A percentile compares a stretch with the other conserved stretches of the same genome.
Evolutionary conservation across 2,888 invertebrate species (phyloP).

Genomic region (Magallana nippona): DNA sequence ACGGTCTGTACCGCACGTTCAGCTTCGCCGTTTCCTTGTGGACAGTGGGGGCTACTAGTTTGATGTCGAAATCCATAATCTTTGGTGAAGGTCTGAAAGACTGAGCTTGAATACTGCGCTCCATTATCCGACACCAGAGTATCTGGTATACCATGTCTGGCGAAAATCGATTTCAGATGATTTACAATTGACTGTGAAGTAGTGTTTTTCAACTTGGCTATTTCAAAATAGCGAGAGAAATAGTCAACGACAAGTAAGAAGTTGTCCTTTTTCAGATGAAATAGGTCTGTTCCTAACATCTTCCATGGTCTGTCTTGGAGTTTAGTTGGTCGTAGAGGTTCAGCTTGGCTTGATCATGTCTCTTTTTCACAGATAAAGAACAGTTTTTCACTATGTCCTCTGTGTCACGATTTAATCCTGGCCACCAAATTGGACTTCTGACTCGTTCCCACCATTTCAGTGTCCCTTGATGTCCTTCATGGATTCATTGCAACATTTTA

Average conservation of each 20-base stretch:
- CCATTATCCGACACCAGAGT: slow-evolving; percentile 14
- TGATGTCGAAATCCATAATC: slow-evolving; percentile 25
- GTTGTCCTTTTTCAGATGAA: slow-evolving; percentile 52
- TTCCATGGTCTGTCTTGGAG: slow-evolving; percentile 62
- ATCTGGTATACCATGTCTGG: slow-evolving; percentile 11
- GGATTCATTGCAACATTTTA: slow-evolving; percentile 53
- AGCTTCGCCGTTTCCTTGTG: slow-evolving; percentile 37
- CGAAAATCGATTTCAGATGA: neutral
- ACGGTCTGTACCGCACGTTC: slow-evolving; percentile 19
- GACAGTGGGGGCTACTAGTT: slow-evolving; percentile 25
- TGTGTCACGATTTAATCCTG: slow-evolving; percentile 48
- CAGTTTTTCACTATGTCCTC: slow-evolving; percentile 54
- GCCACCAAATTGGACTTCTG: slow-evolving; percentile 55
- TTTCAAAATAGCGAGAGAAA: neutral
- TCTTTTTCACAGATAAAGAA: slow-evolving; percentile 49
- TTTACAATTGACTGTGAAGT: neutral
- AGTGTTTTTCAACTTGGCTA: neutral
- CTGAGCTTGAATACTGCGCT: slow-evolving; percentile 31
- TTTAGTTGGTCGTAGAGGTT: slow-evolving; percentile 53
- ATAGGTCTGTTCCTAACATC: slow-evolving; percentile 60
- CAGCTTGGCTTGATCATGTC: slow-evolving; percentile 49
- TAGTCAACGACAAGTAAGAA: slow-evolving; percentile 50
- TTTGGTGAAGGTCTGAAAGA: slow-evolving; percentile 11
- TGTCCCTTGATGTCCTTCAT: slow-evolving; percentile 56
- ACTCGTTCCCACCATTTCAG: slow-evolving; percentile 59